Percentiles rank a stretch among this genome's conserved stretches.
Evolutionary conservation across 2,113 vertebrate genomes (phyloP).

Genomic region (Riparia riparia): DNA sequence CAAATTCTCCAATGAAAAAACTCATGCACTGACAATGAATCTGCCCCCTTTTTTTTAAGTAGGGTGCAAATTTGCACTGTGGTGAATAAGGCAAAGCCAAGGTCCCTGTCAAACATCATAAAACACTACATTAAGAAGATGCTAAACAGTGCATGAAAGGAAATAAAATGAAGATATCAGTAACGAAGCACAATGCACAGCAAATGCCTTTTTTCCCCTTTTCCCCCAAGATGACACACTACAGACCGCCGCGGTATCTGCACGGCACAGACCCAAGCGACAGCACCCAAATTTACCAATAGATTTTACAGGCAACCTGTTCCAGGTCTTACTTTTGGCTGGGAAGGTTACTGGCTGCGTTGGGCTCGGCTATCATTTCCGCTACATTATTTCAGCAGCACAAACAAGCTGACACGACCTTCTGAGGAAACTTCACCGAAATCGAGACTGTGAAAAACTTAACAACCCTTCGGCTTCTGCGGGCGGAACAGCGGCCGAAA

Average conservation of each 20-base stretch:
- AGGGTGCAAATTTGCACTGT: background rate
- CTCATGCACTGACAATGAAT: rapidly evolving
- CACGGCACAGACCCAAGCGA: background rate
- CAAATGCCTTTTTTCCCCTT: background rate
- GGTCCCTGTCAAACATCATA: background rate
- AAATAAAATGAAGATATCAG: rapidly evolving
- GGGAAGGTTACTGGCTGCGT: slow-evolving; percentile 61
- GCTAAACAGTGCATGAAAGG: background rate
- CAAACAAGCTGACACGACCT: background rate
- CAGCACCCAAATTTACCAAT: background rate
- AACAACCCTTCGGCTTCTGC: background rate
- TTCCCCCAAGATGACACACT: background rate
- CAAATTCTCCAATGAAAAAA: background rate
- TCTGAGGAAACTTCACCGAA: background rate
- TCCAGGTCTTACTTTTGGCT: slow-evolving; percentile 77
- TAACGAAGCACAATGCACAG: background rate
- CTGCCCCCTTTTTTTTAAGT: background rate
- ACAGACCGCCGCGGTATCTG: rapidly evolving
- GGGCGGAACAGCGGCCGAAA: background rate
- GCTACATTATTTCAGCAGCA: slow-evolving; percentile 59
- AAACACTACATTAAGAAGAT: background rate
- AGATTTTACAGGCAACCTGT: rapidly evolving
- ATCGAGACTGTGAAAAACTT: rapidly evolving
- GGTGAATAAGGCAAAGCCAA: background rate
- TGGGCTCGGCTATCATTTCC: slow-evolving; percentile 87